Percentiles rank a stretch among this genome's conserved stretches.
Conservation (phyloP, 2,113 vertebrate species). For the Opisthocomus hoazin region DNA sequence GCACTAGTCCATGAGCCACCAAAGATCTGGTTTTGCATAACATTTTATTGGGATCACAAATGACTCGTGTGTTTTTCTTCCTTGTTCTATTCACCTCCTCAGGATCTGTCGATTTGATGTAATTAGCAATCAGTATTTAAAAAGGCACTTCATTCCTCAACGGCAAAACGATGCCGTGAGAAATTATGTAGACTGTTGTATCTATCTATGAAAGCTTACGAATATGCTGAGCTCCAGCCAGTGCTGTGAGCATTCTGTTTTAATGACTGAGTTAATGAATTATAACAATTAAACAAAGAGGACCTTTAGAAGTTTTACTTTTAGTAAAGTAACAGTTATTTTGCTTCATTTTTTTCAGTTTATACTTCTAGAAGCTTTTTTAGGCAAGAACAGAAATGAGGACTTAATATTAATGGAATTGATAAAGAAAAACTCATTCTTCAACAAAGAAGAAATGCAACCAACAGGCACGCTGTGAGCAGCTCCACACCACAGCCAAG, state of each 20-base stretch:
- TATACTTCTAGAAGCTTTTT: not conserved
- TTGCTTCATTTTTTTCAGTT: not conserved
- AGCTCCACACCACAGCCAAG: not conserved
- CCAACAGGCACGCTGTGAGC: not conserved
- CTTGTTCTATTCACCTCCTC: not conserved
- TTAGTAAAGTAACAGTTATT: not conserved
- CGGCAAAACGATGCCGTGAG: not conserved
- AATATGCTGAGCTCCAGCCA: not conserved
- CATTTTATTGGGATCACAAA: not conserved
- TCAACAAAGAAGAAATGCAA: not conserved
- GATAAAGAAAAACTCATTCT: not conserved
- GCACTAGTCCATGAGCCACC: not conserved
- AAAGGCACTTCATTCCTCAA: not conserved
- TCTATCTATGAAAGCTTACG: not conserved
- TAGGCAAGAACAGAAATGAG: not conserved
- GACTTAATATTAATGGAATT: not conserved
- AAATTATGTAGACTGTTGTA: not conserved
- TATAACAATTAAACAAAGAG: not conserved
- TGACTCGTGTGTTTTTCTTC: not conserved
- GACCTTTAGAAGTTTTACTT: not conserved
- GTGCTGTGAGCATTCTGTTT: not conserved
- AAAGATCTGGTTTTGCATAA: not conserved
- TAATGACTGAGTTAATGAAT: not conserved
- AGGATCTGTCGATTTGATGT: not conserved
- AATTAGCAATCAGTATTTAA: not conserved